Evolutionary conservation across 2,888 invertebrate species (phyloP), one percentile per base, ranked within the genome.

Genomic region (Lasioglossum lativentre): DNA sequence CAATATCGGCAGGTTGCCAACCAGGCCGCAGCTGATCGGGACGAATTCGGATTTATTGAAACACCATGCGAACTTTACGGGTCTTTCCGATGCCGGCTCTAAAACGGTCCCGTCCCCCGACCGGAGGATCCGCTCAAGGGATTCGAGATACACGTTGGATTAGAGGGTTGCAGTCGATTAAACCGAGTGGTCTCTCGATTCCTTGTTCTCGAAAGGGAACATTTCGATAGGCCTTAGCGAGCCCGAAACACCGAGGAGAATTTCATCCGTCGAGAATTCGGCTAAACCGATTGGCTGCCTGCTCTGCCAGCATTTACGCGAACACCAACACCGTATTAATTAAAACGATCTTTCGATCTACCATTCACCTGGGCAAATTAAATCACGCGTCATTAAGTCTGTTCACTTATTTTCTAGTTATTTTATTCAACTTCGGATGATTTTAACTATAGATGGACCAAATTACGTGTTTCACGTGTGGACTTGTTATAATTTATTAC

Each of bases 11-110:
- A 82, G 63, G 34, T 52, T 81, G 75, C 82, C 71, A 82, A 23
- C 66, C 76, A 16, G 52, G 68, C n/a, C 56, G 16, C 68, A 42
- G 34, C 70, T 80, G 81, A 80, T 77, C 66, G 76, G 45, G 30
- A 63, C 66, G 75, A 85, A 78, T 85, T 85, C 78, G 79, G 72
- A 85, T 85, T 75, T 73, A 74, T 63, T 63, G 72, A 75, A 80
- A 76, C 79, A 73, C 68, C 56, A 40, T 16, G 14, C 34, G 66
- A 80, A 74, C 75, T 81, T 83, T 73, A 68, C 56, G 81, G 80
- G 42, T 30, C 75, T 66, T 63, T 63, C 63, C 66, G 56, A 30
- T 16, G 30, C 52, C 40, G 56, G 56, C 56, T 38, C 30, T 52
- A 42, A 34, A 70, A 52, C 66, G 38, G 42, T 42, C 19, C 56